Evolutionary conservation across 2,888 invertebrate genomes (phyloP), one percentile per base, ranked within the genome.

Genomic region (Zaprionus bogoriensis): DNA sequence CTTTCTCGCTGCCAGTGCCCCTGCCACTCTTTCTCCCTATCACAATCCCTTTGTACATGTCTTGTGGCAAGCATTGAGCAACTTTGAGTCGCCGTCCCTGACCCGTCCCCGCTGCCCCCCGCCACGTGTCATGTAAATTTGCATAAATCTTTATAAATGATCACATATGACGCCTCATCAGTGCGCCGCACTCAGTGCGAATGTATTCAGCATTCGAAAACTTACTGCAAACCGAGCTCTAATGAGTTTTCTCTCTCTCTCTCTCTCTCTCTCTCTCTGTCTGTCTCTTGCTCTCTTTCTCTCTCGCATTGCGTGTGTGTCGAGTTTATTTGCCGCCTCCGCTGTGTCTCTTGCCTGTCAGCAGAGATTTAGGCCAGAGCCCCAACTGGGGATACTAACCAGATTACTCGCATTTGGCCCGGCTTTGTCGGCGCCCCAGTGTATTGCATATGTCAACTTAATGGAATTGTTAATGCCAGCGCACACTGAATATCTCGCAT

Each of bases 391-490:
- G 55, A 69, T 69, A 65, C 55, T 65, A 72, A 71, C 64, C 45
- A 71, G 74, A 74, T 72, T 72, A 60, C 65, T 65, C 27, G 38
- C 27, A 52, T 51, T 68, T 42, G 36, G 9, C 20, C 19, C 10
- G 51, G 30, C 52, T 32, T 61, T 71, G 48, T 41, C 44, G 47
- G 67, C 27, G 60, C 32, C 57, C 50, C 51, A 54, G 58, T 36
- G 44, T 62, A 32, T 48, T 58, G 50, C 55, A 19, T 53, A 47
- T 74, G 46, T 65, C 73, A 55, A 65, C 67, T 54, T 84, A 81
- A 81, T 86, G 78, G 78, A 87, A 82, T 82, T 80, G 70, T 80
- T 71, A 83, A 80, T 75, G 73, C 67, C 63, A 25, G 10, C 12
- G 14, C 14, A 12, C 10, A 20, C 20, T 48, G 48, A 41, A 25